phyloP scores from a whole-genome alignment of 2,113 vertebrate species.

The Indicator indicator region DNA sequence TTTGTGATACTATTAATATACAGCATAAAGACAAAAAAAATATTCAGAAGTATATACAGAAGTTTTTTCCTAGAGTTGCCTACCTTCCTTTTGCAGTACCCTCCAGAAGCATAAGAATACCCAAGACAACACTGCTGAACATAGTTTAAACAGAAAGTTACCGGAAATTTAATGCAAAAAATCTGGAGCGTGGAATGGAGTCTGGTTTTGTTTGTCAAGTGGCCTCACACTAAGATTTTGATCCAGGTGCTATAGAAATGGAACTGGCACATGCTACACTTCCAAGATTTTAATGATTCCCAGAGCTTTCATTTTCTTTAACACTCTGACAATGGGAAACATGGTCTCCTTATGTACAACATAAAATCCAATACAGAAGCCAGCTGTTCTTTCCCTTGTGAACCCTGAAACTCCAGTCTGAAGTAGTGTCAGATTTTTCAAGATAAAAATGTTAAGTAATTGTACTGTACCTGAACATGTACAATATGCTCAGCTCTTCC shows the following conservation, averaged over 20 bases:
- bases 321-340: constrained; percentile 77
- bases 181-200: constrained; percentile 24
- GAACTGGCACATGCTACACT: constrained; percentile 68
- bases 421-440: constrained; percentile 64
- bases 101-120: background rate
- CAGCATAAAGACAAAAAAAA: background rate
- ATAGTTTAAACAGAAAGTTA: constrained; percentile 1
- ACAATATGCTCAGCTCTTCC: background rate
- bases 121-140: background rate
- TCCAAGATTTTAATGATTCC: constrained; percentile 82
- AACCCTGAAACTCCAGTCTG: constrained; percentile 49
- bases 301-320: constrained; percentile 83
- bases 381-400: constrained; percentile 84
- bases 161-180: constrained; percentile 32
- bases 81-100: background rate
- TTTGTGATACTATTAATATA: background rate
- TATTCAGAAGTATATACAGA: background rate
- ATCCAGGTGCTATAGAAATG: constrained; percentile 76
- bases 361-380: constrained; percentile 82
- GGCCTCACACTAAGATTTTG: constrained; percentile 70
- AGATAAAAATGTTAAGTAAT: constrained; percentile 38
- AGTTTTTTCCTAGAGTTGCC: background rate
- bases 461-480: background rate
- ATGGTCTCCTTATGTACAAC: constrained; percentile 79
- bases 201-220: constrained; percentile 69